Base-by-base conservation (phyloP, 1,140 invertebrate species). In the Nephotettix cincticeps region DNA sequence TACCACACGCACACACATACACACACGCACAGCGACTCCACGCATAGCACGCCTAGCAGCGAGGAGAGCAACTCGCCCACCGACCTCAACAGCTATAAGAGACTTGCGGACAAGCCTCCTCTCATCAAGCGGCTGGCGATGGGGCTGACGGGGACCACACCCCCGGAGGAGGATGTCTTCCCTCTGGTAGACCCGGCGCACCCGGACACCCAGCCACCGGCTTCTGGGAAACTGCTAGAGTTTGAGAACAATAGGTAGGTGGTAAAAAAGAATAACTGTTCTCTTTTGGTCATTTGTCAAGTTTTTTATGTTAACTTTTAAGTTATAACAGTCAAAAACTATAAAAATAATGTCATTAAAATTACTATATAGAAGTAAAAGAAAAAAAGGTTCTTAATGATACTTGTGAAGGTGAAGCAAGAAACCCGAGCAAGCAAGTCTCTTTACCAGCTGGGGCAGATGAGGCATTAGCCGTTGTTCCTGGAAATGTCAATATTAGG, bases 61-160 rank as follows among this genome's bases (percentile, higher is more conserved):
- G 91, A 93, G 79, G 92, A 93, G 80, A 92, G 91, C 78, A 92
- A 92, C 81, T 94, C 92, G 27, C 92, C 92, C n/a, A 93, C 92
- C 51, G 92, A 94, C 82, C 85, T 94, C 74, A 93, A 93, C 83
- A 92, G 91, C 75, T 93, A 92, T 80, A 90, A 92, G 80, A 85
- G 90, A 75, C 85, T 94, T 73, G 80, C 80, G 43, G 93, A 94
- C 80, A 92, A 94, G 79, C 92, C 92, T 29, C 91, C 91, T 14
- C 83, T 94, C 75, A 92, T 94, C 83, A 92, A 91, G 80, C 83
- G 90, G 45, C 82, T 92, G 61, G 89, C 90, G 19, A 87, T 91
- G 81, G 89, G 90, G 13, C 82, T 91, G 40, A 87, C 85, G 58
- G 83, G 84, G 29, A 72, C 68, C 67, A 43, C 68, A 21, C 30